Conservation (phyloP, 2,113 vertebrate genomes). For the Phrynosoma platyrhinos region DNA sequence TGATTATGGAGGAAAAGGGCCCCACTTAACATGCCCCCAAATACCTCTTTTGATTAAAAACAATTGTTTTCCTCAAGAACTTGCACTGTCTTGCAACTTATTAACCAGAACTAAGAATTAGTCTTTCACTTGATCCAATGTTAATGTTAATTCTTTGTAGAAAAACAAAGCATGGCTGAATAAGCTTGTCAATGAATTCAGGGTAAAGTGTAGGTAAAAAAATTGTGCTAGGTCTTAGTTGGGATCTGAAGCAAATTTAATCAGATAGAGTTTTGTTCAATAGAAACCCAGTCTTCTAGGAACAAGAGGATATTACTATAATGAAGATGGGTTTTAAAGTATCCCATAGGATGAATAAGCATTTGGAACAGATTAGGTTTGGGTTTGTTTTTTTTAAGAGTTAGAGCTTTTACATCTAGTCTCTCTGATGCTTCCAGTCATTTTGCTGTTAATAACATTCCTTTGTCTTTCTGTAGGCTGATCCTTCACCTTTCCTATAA, state of each 20-base stretch:
- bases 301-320: neutral
- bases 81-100: neutral
- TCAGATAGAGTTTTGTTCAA: slow-evolving; percentile 13
- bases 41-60: slow-evolving; percentile 12
- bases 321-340: slow-evolving; percentile 1
- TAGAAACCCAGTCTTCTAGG: neutral
- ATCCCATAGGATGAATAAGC: slow-evolving; percentile 2
- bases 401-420: neutral
- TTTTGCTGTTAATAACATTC: neutral
- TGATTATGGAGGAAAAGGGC: neutral
- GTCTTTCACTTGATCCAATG: neutral
- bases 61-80: neutral
- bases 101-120: slow-evolving; percentile 12
- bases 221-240: neutral
- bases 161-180: neutral
- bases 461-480: neutral
- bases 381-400: neutral
- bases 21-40: neutral
- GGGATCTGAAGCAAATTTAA: slow-evolving; percentile 17
- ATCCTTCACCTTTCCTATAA: neutral
- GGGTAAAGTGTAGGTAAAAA: neutral
- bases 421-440: neutral
- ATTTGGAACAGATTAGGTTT: neutral
- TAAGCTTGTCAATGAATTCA: neutral
- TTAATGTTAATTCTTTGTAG: neutral